Evolutionary conservation across 1,140 invertebrate genomes (phyloP).

Genomic region (Lasaia peninsularis): DNA sequence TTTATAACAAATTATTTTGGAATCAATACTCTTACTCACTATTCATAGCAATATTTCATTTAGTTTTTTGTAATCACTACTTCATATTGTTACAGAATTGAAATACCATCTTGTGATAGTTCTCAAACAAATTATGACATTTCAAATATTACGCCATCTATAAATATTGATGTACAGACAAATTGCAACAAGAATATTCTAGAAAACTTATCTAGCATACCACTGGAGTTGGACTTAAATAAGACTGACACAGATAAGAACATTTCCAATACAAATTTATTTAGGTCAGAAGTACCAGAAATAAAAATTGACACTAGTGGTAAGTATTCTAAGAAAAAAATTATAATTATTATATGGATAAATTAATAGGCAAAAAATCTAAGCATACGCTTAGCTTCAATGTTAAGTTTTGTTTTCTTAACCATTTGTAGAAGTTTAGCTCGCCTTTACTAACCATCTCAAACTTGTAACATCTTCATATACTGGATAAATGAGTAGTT

Average conservation of each 20-base stretch:
- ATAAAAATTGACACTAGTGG: not conserved
- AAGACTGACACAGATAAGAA: not conserved
- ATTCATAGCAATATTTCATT: too few species aligned
- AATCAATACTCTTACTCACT: too few species aligned
- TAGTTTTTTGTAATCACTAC: not conserved
- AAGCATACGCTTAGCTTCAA: too few species aligned
- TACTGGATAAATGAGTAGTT: too few species aligned
- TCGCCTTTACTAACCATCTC: too few species aligned
- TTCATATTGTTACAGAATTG: not conserved
- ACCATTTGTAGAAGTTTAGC: not conserved
- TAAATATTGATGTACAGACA: not conserved
- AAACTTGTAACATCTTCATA: too few species aligned
- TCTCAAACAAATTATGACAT: not conserved
- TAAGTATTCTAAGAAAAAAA: not conserved
- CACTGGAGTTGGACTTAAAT: not conserved
- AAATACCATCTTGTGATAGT: not conserved
- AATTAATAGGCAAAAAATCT: too few species aligned
- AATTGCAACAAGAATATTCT: not conserved
- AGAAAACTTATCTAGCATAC: not conserved
- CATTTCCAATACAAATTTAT: not conserved
- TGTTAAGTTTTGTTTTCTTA: not conserved
- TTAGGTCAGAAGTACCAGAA: not conserved
- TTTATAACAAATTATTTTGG: too few species aligned
- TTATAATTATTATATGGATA: not conserved
- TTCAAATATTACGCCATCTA: not conserved